Percentiles rank a stretch among this genome's conserved stretches.
phyloP scores from a whole-genome alignment of 2,797 vertebrate species.

The Aulostomus chinensis region DNA sequence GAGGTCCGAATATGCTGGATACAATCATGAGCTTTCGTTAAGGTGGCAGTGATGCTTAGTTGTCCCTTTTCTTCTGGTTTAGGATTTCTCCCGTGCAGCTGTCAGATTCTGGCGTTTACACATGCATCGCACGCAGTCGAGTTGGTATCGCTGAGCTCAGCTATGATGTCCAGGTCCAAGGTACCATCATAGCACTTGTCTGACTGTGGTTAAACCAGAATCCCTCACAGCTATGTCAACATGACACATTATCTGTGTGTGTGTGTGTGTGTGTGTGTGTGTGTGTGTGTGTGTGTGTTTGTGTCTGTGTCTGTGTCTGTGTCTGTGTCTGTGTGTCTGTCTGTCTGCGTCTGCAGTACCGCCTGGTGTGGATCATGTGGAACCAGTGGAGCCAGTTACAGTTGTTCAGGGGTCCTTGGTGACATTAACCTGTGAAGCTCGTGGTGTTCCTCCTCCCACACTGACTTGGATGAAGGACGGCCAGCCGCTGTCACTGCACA shows the following conservation, averaged over 20 bases:
- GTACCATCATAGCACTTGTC: slow-evolving; percentile 57
- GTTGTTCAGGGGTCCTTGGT: slow-evolving; percentile 84
- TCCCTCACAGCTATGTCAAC: too few species aligned
- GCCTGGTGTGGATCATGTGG: slow-evolving; percentile 80
- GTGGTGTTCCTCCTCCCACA: slow-evolving; percentile 81
- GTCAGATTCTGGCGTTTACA: slow-evolving; percentile 86
- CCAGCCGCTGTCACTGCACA: slow-evolving; percentile 79
- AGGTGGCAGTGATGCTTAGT: slow-evolving; percentile 7
- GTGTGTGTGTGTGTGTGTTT: too few species aligned
- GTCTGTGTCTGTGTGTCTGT: slow-evolving; percentile 8
- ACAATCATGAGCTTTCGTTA: too few species aligned
- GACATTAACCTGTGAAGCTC: slow-evolving; percentile 87
- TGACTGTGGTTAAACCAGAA: not conserved
- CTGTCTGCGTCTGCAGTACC: slow-evolving; percentile 72
- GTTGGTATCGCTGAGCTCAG: slow-evolving; percentile 85
- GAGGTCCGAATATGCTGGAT: slow-evolving; percentile 74
- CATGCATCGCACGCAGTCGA: slow-evolving; percentile 84
- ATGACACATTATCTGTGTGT: not conserved
- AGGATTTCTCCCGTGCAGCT: slow-evolving; percentile 89
- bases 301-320: fast-evolving
- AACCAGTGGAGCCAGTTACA: slow-evolving; percentile 81
- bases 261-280: fast-evolving
- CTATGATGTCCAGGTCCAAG: slow-evolving; percentile 86
- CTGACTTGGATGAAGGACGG: slow-evolving; percentile 90
- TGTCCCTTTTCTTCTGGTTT: slow-evolving; percentile 18